A percentile compares a stretch with the other conserved stretches of the same genome.
Conservation (phyloP, 2,888 invertebrate genomes). For the Graphium colonna region DNA sequence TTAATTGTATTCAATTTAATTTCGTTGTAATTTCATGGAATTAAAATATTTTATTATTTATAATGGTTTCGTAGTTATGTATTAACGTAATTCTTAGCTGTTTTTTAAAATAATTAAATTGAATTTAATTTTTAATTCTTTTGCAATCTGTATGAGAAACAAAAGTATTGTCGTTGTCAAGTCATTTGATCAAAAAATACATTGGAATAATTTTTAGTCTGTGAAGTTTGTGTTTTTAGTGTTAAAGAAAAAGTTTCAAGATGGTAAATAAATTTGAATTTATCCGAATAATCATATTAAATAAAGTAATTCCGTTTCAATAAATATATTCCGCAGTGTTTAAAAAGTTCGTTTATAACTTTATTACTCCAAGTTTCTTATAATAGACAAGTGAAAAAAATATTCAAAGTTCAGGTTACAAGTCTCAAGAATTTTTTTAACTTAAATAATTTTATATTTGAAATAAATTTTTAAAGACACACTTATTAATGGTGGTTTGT, state of each 20-base stretch:
- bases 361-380: slow-evolving; percentile 41
- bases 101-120: neutral
- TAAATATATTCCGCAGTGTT: neutral
- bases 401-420: slow-evolving; percentile 16
- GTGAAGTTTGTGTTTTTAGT: slow-evolving; percentile 23
- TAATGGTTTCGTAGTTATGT: neutral
- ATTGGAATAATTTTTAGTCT: neutral
- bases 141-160: neutral
- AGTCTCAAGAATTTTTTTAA: neutral
- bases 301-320: slow-evolving; percentile 12
- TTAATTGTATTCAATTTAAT: neutral
- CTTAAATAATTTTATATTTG: slow-evolving; percentile 5
- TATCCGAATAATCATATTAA: slow-evolving; percentile 46
- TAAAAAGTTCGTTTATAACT: slow-evolving; percentile 29
- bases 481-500: too few relatives aligned
- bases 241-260: slow-evolving; percentile 41
- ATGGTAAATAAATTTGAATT: slow-evolving; percentile 65
- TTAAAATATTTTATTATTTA: neutral
- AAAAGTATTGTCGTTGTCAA: slow-evolving; percentile 15
- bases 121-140: neutral
- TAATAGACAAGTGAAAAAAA: slow-evolving; percentile 7
- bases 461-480: too few relatives aligned
- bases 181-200: slow-evolving; percentile 23
- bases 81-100: too few relatives aligned
- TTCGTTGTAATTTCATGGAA: neutral